These are phyloP conservation scores for Engraulis encrasicolus DNA, from an alignment of 2,113 vertebrate genomes.

Conservation along the genomic window DNA sequence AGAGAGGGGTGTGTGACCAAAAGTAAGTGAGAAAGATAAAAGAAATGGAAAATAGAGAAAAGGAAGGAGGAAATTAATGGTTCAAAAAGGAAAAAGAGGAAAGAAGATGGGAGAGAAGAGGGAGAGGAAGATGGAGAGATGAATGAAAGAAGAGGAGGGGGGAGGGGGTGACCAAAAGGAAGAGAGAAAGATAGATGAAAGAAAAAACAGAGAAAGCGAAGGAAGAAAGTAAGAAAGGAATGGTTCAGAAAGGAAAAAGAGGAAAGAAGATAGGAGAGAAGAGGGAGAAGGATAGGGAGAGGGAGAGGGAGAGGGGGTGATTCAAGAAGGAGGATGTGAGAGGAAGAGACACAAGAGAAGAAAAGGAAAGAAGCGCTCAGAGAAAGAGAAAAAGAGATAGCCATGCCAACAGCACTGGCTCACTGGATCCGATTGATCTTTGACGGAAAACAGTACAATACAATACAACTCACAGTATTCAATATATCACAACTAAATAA, in stretches of 20 bases:
- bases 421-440: too few species aligned
- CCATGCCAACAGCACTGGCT: too few species aligned
- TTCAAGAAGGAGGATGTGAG: conserved; percentile 32
- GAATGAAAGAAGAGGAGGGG: neutral
- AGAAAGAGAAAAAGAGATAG: neutral
- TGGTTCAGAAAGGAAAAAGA: neutral
- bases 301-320: conserved; percentile 28
- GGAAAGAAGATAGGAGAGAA: too few species aligned
- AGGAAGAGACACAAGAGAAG: conserved; percentile 41
- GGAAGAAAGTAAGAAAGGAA: neutral
- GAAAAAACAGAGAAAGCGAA: neutral
- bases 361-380: neutral
- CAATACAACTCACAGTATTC: too few species aligned
- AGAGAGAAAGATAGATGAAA: neutral
- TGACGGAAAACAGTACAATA: too few species aligned
- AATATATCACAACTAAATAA: too few species aligned
- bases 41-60: too few species aligned
- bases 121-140: neutral
- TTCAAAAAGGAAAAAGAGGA: neutral
- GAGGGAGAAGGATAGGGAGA: conserved; percentile 28
- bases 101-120: neutral
- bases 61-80: neutral
- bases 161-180: neutral
- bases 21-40: too few species aligned
- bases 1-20: too few species aligned